Base-by-base conservation (phyloP, 2,113 vertebrate genomes). In the Pycnonotus jocosus region DNA sequence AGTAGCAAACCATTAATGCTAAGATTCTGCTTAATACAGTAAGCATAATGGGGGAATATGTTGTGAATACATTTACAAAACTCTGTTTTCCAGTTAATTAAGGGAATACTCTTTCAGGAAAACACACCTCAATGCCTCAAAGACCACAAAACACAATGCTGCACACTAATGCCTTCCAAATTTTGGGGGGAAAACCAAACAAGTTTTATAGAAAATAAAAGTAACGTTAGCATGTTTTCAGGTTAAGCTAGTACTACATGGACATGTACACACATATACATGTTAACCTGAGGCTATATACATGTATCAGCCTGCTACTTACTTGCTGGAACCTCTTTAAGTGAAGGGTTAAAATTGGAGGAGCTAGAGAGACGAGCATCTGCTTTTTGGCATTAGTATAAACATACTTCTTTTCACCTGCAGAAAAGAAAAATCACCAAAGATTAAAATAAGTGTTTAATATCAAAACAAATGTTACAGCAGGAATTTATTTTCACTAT, bases 291-390 rank as follows among this genome's bases (percentile, higher is more conserved):
- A 79, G 7, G 17, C 7, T 35, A 33, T 12, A 56, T 22, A 66
- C 7, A 50, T 22, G 48, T 27, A 81, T 56, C 22, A 45, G 28
- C 22, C n/a, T 69, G 21, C 20, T 72, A 62, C 78, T 91, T 92
- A 99, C 99, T 88, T 99, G 99, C 57, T 99, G 99, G 97, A 99
- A 99, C 96, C 99, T 98, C 97, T 99, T 99, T 86, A 99, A 97
- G 96, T 99, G 99, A 76, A 99, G 99, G 10, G 99, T 99, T 71
- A 99, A 98, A 81, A 99, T 89, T 58, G 98, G 98, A 82, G 99
- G 99, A 58, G 98, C 98, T 20, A 97, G 96, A n/a, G 99, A 99
- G 90, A 99, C 98, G 9, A 99, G 96, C 98, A 99, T 99, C 97
- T 99, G 99, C 96, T 99, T 99, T 96, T 98, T 98, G 40, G 98